Evolutionary conservation across 2,888 invertebrate species (phyloP), one percentile per base, ranked within the genome.

Genomic region (Macropis europaea): DNA sequence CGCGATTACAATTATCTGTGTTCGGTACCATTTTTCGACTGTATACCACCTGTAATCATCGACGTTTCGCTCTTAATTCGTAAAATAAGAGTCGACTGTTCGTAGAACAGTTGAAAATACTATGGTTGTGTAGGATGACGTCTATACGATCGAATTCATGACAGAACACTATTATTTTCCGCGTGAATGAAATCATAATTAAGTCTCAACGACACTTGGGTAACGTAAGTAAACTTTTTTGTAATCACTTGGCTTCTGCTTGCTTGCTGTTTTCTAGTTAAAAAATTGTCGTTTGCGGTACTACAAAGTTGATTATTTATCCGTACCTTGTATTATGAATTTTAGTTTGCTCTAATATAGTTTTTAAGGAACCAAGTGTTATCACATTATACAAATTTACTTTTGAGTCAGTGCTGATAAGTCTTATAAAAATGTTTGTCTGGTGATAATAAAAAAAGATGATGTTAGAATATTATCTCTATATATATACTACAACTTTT

Each of bases 211-310:
- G 32, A 4, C 32, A 32, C 32, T 43, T 56, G 15, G 61, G 71
- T 71, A 68, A 64, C 38, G 56, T 68, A 56, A 52, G 4, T 24
- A 19, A 15, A 28, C 17, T 32, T 47, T 61, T 15, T 40, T 19
- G 47, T 53, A 32, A 26, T 15, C 2, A 3, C 53, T 38, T 15
- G 6, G 9, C 43, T 36, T 32, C 34, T 2, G 11, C 22, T 36
- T 28, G 15, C 11, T 30, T 6, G 13, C 2, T 15, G 0, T 32
- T 24, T 22, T 30, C 1, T n/a, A 9, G 9, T 30, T 15, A 15
- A n/a, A 19, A 15, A 30, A 9, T 34, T 22, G 9, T 22, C 6
- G 19, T n/a, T 32, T 13, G n/a, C n/a, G n/a, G n/a, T n/a, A n/a
- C n/a, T n/a, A n/a, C n/a, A n/a, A n/a, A n/a, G n/a, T n/a, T n/a